These are phyloP conservation scores for Campylomormyrus tamandua DNA, from an alignment of 2,113 vertebrate species.

Conservation along the genomic window DNA sequence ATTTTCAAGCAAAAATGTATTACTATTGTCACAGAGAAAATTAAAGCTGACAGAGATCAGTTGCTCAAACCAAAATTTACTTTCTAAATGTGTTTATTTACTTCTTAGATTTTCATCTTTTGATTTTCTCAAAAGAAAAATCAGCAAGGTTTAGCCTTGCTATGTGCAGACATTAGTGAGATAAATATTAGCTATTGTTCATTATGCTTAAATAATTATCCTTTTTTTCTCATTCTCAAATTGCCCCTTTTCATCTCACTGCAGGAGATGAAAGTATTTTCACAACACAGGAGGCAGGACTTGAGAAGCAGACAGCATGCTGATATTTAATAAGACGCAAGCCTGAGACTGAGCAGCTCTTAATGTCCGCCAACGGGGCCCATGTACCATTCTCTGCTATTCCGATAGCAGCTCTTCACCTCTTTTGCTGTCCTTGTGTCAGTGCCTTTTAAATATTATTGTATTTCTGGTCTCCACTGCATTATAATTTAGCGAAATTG, in stretches of 20 bases:
- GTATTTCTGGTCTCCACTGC: neutral
- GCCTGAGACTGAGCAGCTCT: neutral
- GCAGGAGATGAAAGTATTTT: neutral
- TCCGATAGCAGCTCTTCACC: neutral
- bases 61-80: neutral
- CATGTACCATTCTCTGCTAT: neutral
- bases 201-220: neutral
- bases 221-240: neutral
- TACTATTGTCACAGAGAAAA: neutral
- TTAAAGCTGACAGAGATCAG: neutral
- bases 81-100: neutral
- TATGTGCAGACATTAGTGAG: neutral
- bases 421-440: neutral
- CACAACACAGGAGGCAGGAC: neutral
- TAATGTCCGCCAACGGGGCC: neutral
- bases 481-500: neutral
- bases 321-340: neutral
- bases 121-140: neutral
- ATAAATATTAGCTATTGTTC: constrained; percentile 1
- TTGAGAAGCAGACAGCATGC: neutral
- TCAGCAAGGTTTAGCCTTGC: neutral
- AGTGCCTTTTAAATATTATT: neutral
- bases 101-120: neutral
- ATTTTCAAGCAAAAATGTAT: neutral
- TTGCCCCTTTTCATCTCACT: neutral